A percentile compares a stretch with the other conserved stretches of the same genome.
Conservation (phyloP, 2,888 invertebrate genomes). For the Campoplex capitator region DNA sequence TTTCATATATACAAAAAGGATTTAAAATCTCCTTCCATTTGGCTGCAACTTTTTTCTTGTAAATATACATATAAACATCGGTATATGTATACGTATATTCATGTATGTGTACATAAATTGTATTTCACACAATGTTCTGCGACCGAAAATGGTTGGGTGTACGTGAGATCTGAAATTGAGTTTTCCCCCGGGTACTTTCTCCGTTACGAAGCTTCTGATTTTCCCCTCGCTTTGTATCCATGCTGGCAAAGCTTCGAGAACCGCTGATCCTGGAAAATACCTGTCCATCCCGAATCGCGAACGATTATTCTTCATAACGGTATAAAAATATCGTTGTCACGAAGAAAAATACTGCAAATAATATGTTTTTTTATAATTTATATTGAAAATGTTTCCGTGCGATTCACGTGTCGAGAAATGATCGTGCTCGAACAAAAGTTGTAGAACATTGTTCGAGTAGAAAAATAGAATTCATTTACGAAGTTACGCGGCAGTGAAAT, state of each 20-base stretch:
- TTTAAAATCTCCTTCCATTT: slow-evolving; percentile 7
- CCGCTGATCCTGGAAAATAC: slow-evolving; percentile 22
- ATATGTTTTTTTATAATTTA: not conserved
- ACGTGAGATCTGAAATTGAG: slow-evolving; percentile 50
- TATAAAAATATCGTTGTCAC: slow-evolving; percentile 1
- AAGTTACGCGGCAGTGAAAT: slow-evolving; percentile 21
- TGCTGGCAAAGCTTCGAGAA: not conserved
- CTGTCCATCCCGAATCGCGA: not conserved
- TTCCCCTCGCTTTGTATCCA: not conserved
- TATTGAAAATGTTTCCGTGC: not conserved
- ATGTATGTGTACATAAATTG: slow-evolving; percentile 9
- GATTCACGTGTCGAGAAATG: not conserved
- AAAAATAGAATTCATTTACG: slow-evolving; percentile 13
- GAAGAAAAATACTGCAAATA: not conserved
- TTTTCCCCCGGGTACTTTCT: slow-evolving; percentile 41
- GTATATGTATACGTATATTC: not conserved
- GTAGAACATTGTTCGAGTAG: not conserved
- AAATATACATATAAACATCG: not conserved
- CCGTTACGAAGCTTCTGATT: slow-evolving; percentile 25
- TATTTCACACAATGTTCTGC: slow-evolving; percentile 21
- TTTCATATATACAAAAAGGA: not conserved
- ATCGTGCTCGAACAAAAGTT: not conserved
- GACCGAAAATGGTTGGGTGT: slow-evolving; percentile 35
- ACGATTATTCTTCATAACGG: not conserved
- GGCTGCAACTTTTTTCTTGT: not conserved